Evolutionary conservation across 1,140 invertebrate genomes (phyloP).

Genomic region (Mizuhopecten yessoensis): DNA sequence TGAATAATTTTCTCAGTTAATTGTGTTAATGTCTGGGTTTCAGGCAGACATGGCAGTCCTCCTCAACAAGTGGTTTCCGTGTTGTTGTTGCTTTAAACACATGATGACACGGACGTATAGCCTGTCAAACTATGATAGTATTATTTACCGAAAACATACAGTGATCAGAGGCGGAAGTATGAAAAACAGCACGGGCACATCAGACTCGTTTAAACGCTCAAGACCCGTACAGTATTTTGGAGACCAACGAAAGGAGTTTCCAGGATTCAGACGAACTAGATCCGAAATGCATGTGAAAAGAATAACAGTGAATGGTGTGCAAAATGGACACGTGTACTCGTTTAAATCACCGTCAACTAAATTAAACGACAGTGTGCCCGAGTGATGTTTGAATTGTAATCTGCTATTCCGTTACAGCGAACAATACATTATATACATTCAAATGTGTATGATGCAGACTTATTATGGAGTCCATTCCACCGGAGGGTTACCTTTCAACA

Average conservation of each 20-base stretch:
- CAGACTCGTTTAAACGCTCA: slow-evolving; percentile 41
- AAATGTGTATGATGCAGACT: background rate
- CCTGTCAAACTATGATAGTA: slow-evolving; percentile 63
- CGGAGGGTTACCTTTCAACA: background rate
- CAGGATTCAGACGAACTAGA: slow-evolving; percentile 5
- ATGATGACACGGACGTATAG: slow-evolving; percentile 63
- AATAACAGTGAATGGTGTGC: background rate
- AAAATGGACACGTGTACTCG: background rate
- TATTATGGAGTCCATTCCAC: background rate
- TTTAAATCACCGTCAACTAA: background rate
- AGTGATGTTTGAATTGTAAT: background rate
- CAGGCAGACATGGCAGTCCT: slow-evolving; percentile 65
- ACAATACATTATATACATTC: background rate
- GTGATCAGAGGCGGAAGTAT: slow-evolving; percentile 22
- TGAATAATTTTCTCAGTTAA: too few species aligned
- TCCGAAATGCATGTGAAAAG: slow-evolving; percentile 30
- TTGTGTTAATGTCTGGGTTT: too few species aligned
- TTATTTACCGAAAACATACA: slow-evolving; percentile 48
- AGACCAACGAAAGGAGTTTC: background rate
- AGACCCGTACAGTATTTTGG: slow-evolving; percentile 45
- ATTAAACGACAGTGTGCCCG: background rate
- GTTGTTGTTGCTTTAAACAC: slow-evolving; percentile 64
- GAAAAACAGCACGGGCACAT: background rate
- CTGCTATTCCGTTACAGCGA: background rate
- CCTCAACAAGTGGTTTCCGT: slow-evolving; percentile 63